Evolutionary conservation across 2,888 invertebrate species (phyloP), one percentile per base, ranked within the genome.

Genomic region (Hypselothyrea guttata): DNA sequence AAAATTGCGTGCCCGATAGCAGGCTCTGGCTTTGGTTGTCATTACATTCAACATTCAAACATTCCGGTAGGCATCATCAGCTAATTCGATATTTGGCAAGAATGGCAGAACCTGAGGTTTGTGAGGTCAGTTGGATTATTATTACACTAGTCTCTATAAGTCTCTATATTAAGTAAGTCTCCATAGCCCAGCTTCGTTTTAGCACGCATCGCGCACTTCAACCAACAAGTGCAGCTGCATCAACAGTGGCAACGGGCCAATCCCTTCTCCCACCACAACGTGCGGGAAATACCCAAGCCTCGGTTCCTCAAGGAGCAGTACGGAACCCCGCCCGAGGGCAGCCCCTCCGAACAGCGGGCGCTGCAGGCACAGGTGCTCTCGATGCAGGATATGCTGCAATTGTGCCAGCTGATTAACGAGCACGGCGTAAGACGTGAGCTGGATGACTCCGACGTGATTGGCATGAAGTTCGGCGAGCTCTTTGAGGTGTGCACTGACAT

Each of bases 191-290:
- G 55, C 15, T 66, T 62, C 8, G 77, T 81, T 0, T 60, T 70
- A n/a, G 77, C 79, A 5, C 84, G 84, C 37, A 68, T 81, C 1
- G 55, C 54, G 1, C 49, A 64, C 1, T 86, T 81, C 18, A 86
- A 79, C 16, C 44, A 70, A 35, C 64, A 73, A 0, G 77, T 40
- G 4, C 63, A 84, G 30, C 35, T 62, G 8, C 82, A 86, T 16
- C 41, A 60, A 13, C 37, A 68, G 18, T 83, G 69, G 75, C 85
- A 85, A 58, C 51, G 59, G 8, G 44, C 79, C 11, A 78, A 85
- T 64, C 78, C 78, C 1, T 78, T 78, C 1, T 51, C 68, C 8
- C 73, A 85, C 27, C 58, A 13, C 42, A 79, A 27, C 11, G 81
- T 85, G 1, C 59, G 44, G 0, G 74, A 84, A 16, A 58, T 68